phyloP scores from a whole-genome alignment of 92 coral and sea anemone species.

The Porites cylindrica region DNA sequence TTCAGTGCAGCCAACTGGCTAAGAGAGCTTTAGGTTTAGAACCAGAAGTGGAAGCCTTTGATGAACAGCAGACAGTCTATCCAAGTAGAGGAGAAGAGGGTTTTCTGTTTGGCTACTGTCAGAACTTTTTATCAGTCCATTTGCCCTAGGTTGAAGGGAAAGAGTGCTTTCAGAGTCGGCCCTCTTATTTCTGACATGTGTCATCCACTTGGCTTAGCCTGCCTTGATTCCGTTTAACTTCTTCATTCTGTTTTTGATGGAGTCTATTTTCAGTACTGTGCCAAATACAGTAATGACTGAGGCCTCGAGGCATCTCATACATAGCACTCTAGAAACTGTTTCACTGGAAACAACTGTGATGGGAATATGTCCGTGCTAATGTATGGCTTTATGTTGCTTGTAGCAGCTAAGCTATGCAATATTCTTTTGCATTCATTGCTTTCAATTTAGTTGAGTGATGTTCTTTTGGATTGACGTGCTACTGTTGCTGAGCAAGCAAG shows the following conservation, averaged over 20 bases:
- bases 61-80: constrained; percentile 52
- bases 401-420: constrained; percentile 25
- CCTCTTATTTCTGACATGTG: constrained; percentile 59
- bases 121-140: constrained; percentile 33
- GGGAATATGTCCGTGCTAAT: not conserved
- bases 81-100: constrained; percentile 41
- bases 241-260: constrained; percentile 41
- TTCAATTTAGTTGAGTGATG: constrained; percentile 50
- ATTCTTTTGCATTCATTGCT: constrained; percentile 53
- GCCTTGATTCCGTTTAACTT: constrained; percentile 50
- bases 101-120: not conserved
- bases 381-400: constrained; percentile 9
- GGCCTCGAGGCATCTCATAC: constrained; percentile 48
- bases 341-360: constrained; percentile 31
- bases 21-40: too few species aligned
- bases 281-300: constrained; percentile 43
- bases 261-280: constrained; percentile 33
- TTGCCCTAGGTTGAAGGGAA: constrained; percentile 11
- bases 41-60: too few species aligned
- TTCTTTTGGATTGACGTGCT: constrained; percentile 7
- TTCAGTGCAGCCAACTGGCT: too few species aligned
- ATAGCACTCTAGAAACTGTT: constrained; percentile 57
- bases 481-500: constrained; percentile 10
- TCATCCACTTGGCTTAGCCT: constrained; percentile 46
- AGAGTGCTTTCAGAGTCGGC: constrained; percentile 32